Conservation (phyloP, 2,797 vertebrate species). For the Dendrocincla tyrannina region DNA sequence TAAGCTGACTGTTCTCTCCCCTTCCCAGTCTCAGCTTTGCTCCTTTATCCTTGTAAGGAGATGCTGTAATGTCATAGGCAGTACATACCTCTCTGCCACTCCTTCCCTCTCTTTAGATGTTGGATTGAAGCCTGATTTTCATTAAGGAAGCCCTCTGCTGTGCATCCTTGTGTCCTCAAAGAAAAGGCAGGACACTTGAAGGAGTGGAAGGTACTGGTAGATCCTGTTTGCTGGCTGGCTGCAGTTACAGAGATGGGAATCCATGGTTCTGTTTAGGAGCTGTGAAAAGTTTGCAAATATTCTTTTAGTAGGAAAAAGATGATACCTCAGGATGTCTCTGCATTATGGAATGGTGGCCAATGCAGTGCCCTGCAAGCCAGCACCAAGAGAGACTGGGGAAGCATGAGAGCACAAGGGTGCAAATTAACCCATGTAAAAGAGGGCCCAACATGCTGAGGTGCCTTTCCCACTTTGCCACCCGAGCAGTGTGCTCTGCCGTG, state of each 20-base stretch:
- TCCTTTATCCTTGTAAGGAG: neutral
- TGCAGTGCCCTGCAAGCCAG: neutral
- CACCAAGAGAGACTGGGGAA: neutral
- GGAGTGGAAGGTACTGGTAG: neutral
- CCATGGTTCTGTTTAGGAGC: neutral
- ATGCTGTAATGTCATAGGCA: neutral
- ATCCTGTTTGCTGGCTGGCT: neutral
- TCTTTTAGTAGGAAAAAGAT: neutral
- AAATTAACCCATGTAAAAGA: neutral
- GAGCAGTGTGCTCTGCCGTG: fast-evolving
- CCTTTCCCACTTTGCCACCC: neutral
- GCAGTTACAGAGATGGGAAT: neutral
- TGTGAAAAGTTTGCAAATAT: neutral
- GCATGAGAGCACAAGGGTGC: neutral
- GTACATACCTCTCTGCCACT: fast-evolving
- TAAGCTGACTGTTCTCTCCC: neutral
- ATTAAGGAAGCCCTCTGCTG: neutral
- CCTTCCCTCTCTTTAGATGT: neutral
- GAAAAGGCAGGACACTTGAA: neutral
- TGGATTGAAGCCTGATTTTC: neutral
- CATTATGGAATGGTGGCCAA: neutral
- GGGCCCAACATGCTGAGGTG: neutral
- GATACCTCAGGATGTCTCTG: neutral
- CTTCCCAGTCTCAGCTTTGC: neutral
- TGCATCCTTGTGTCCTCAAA: neutral